phyloP scores from a whole-genome alignment of 1,140 invertebrate genomes.

The Procambarus virginalis region DNA sequence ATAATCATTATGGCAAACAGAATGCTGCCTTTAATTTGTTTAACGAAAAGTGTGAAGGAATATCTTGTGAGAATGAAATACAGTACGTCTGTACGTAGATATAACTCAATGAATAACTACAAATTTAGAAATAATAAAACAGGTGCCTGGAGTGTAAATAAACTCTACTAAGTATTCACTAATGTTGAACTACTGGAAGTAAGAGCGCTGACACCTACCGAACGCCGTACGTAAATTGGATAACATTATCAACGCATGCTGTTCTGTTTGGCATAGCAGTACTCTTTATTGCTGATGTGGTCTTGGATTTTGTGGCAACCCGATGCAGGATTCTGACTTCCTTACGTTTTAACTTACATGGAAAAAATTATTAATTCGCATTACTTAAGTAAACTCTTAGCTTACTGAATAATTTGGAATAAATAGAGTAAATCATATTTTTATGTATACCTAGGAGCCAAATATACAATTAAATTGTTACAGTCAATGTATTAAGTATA shows the following conservation, averaged over 20 bases:
- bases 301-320: not conserved
- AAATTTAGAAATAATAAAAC: not conserved
- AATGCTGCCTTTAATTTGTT: constrained; percentile 16
- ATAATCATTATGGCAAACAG: constrained; percentile 27
- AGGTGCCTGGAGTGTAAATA: not conserved
- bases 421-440: not conserved
- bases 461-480: constrained; percentile 30
- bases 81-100: not conserved
- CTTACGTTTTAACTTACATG: not conserved
- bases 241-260: constrained; percentile 9
- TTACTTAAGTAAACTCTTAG: not conserved
- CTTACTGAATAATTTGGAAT: constrained; percentile 9
- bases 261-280: constrained; percentile 2
- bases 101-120: not conserved
- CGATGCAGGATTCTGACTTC: not conserved
- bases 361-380: not conserved
- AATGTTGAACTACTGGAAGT: not conserved
- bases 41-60: constrained; percentile 1
- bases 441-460: constrained; percentile 23
- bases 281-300: constrained; percentile 19
- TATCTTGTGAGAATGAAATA: not conserved
- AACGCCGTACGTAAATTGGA: not conserved
- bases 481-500: not conserved
- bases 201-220: constrained; percentile 17
- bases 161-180: not conserved